Conservation (phyloP, 2,888 invertebrate genomes). For the Lepeophtheirus nordmannii region DNA sequence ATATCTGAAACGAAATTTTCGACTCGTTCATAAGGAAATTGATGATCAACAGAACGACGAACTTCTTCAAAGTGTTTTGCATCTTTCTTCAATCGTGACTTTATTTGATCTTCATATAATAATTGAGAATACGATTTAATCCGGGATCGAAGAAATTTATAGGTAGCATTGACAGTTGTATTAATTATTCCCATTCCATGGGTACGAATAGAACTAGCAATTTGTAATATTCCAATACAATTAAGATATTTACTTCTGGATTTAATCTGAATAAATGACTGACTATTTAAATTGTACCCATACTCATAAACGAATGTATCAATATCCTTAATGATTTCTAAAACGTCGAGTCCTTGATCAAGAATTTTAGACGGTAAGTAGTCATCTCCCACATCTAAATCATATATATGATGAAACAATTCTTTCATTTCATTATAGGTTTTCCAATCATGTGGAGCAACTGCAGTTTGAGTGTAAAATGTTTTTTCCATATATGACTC, state of each 20-base stretch:
- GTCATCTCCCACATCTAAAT: conserved; percentile 67
- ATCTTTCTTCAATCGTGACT: conserved; percentile 79
- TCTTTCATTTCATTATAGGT: conserved; percentile 93
- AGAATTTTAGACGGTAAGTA: conserved; percentile 87
- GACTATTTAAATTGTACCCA: conserved; percentile 86
- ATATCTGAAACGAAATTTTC: conserved; percentile 86
- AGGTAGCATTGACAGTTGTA: conserved; percentile 79
- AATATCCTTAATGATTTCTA: conserved; percentile 93
- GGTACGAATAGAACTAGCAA: conserved; percentile 89
- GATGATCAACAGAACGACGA: conserved; percentile 47
- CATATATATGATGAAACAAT: conserved; percentile 67
- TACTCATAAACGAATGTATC: conserved; percentile 84
- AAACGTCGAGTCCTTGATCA: conserved; percentile 88
- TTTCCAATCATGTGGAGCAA: conserved; percentile 92
- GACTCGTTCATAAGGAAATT: conserved; percentile 42
- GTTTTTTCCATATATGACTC: conserved; percentile 83
- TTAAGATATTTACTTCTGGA: conserved; percentile 85
- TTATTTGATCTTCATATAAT: conserved; percentile 92
- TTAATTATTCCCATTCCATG: conserved; percentile 94
- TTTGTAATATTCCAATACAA: conserved; percentile 82
- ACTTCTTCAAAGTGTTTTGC: conserved; percentile 63
- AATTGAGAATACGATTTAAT: conserved; percentile 90
- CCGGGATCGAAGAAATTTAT: conserved; percentile 82
- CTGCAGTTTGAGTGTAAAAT: conserved; percentile 93
- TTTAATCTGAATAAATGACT: conserved; percentile 80